Evolutionary conservation across 2,797 vertebrate species (phyloP), one percentile per base, ranked within the genome.

Genomic region (Pipistrellus kuhlii): DNA sequence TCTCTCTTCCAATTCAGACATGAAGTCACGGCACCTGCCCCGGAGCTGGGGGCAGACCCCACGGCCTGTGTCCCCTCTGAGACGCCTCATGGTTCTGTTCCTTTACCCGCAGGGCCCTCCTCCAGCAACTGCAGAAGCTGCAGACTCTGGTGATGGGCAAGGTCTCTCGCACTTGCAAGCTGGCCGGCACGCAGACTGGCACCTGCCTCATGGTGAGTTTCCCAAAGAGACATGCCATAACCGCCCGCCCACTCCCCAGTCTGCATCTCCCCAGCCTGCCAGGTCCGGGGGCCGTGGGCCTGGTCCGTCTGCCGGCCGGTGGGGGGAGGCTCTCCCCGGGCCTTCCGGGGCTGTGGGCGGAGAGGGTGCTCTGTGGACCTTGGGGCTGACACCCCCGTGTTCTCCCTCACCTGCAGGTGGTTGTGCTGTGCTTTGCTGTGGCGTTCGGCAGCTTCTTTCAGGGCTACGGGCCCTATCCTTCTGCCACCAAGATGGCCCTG

Each of bases 91-190:
- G 69, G 10, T 86, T 85, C 30, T 3, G 2, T 73, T 38, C 76
- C 77, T 97, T 94, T 35, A 3, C 94, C 94, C 95, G 27, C 98
- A 99, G 99, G 98, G 99, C 99, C 71, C 99, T 99, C 96, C 98
- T 99, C 93, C 99, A 99, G 98, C 99, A 99, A 97, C 97, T 99
- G 84, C 99, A 99, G 98, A 99, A 99, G 88, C 99, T 99, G 89
- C 99, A 99, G 98, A 98, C 99, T 6, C 68, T 99, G 97, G 99
- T 99, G 84, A 98, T 99, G 68, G 99, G 99, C 93, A 99, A 99
- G 97, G 98, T 99, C 83, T 98, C 99, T 41, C 99, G 98, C 77
- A 99, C 99, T 0, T 99, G 98, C 98, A 99, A 99, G 96, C 97
- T 99, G 91, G 99, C 99, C 0, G 98, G 99, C 96, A 99, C 99